These are phyloP conservation scores for Lumbricus terrestris DNA, from an alignment of 2,888 invertebrate species.

Conservation along the genomic window DNA sequence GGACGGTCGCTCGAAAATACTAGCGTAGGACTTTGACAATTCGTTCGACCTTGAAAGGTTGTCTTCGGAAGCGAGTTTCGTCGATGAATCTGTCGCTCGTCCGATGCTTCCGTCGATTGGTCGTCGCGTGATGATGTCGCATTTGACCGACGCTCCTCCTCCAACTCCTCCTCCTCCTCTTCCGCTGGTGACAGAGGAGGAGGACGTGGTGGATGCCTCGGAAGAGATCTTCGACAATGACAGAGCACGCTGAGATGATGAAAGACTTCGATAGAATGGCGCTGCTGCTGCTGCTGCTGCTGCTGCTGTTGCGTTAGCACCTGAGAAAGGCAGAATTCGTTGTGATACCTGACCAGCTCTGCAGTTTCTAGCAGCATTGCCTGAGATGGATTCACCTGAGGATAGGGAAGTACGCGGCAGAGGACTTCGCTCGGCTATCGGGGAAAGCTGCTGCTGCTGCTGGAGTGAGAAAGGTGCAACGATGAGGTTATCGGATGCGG, in stretches of 20 bases:
- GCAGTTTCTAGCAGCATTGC: neutral
- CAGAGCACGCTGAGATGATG: neutral
- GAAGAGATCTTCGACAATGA: neutral
- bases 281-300: too few relatives aligned
- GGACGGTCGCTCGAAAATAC: neutral
- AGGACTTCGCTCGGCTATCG: neutral
- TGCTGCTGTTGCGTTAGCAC: neutral
- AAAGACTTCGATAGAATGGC: neutral
- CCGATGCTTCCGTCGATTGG: neutral
- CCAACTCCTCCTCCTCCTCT: too few relatives aligned
- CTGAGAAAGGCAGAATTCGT: neutral
- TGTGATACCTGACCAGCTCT: neutral
- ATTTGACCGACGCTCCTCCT: neutral
- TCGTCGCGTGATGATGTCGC: neutral
- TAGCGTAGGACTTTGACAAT: neutral
- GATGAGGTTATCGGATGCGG: neutral
- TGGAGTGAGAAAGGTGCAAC: neutral
- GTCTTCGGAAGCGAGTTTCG: neutral
- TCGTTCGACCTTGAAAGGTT: neutral
- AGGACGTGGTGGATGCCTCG: neutral
- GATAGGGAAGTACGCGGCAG: neutral
- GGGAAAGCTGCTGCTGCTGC: neutral
- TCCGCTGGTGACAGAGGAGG: neutral
- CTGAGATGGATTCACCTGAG: neutral
- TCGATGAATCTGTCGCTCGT: neutral